Evolutionary conservation across 2,113 vertebrate genomes (phyloP).

Genomic region (Chunga burmeisteri): DNA sequence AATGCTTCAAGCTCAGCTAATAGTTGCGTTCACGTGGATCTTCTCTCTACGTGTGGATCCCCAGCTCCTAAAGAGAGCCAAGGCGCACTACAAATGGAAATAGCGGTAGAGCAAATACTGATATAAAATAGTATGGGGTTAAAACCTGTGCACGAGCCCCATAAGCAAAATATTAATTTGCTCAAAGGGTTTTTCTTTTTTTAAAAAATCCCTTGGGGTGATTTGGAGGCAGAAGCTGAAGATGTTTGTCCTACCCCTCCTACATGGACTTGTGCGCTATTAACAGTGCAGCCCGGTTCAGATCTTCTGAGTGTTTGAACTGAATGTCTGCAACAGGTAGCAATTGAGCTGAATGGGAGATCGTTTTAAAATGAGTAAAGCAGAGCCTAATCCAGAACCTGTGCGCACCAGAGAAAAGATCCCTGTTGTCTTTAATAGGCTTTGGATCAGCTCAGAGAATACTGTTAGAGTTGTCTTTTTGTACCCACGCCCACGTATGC

Average conservation of each 20-base stretch:
- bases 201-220: not conserved
- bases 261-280: not conserved
- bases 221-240: not conserved
- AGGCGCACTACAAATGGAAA: not conserved
- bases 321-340: constrained; percentile 59
- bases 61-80: not conserved
- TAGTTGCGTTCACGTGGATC: not conserved
- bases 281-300: not conserved
- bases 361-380: constrained; percentile 2
- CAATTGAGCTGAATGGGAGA: not conserved
- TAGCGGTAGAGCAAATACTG: not conserved
- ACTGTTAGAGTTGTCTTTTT: constrained; percentile 54
- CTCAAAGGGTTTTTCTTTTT: not conserved
- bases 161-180: not conserved
- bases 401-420: not conserved
- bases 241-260: not conserved
- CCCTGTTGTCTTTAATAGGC: constrained; percentile 60
- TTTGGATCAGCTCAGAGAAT: constrained; percentile 51
- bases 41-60: not conserved
- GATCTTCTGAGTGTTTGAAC: not conserved
- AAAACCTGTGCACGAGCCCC: not conserved
- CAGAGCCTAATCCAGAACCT: constrained; percentile 40
- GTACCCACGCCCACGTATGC: constrained; percentile 37
- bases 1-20: constrained; percentile 12
- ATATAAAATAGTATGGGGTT: not conserved